Conservation (phyloP, 2,888 invertebrate genomes). For the Dynastes tityus region DNA sequence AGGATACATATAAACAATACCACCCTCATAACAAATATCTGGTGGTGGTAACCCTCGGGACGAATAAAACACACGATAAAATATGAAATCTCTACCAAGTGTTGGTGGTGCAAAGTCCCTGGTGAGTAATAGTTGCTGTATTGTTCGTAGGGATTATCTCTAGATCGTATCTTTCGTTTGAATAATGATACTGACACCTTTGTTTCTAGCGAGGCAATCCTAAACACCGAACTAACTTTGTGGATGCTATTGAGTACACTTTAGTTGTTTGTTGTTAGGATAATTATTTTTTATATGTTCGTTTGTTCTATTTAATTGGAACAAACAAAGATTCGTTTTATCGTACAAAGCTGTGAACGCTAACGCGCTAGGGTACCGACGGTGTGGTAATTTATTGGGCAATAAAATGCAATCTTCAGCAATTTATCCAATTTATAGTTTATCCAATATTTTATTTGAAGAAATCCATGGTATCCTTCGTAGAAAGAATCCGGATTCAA, state of each 20-base stretch:
- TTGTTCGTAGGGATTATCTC: slow-evolving; percentile 46
- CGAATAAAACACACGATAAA: slow-evolving; percentile 49
- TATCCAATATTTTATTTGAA: no score
- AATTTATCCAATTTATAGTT: no score
- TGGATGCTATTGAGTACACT: neutral
- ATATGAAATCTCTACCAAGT: slow-evolving; percentile 49
- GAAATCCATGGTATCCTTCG: no score
- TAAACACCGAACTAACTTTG: slow-evolving; percentile 19
- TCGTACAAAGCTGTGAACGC: no score
- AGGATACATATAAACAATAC: slow-evolving; percentile 42
- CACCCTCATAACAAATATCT: slow-evolving; percentile 46
- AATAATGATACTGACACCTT: slow-evolving; percentile 47
- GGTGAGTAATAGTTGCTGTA: slow-evolving; percentile 47
- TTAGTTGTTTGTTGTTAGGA: neutral
- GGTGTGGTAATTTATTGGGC: no score
- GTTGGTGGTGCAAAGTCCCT: slow-evolving; percentile 46
- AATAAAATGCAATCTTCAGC: no score
- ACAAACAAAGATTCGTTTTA: no score
- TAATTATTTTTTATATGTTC: no score
- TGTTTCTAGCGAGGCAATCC: slow-evolving; percentile 17
- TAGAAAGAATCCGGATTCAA: no score
- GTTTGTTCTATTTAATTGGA: no score
- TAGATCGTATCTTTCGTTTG: slow-evolving; percentile 39
- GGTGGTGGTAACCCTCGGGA: slow-evolving; percentile 42
- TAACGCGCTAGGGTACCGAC: no score